Base-by-base conservation (phyloP, 2,888 invertebrate genomes). In the Smittia sp. region DNA sequence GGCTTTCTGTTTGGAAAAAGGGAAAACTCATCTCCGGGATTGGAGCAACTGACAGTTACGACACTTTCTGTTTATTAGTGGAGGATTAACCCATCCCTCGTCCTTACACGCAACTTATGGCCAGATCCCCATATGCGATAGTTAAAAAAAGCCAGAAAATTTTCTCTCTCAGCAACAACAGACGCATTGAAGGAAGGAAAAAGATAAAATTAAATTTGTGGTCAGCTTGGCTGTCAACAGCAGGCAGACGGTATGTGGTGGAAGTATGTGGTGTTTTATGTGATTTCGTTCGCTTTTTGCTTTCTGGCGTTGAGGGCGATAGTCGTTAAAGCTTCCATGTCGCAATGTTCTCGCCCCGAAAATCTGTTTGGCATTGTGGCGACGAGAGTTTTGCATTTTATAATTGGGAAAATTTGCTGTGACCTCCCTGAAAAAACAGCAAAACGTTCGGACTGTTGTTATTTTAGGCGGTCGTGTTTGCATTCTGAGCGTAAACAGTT, bases 121-220 rank as follows among this genome's bases (percentile, higher is more conserved):
- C 3, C 32, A 32, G 9, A 32, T 32, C 32, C 32, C 32, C 32
- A 6, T 9, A 3, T 6, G 9, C 32, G 32, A 32, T 46, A 46
- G 52, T 18, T 15, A 46, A 46, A 46, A 46, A 46, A 46, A 46
- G 2, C 52, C 2, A 15, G 7, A 46, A 4, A 15, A 46, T 46
- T 15, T 46, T 18, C n/a, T 15, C n/a, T 58, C 67, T 24, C 65
- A 27, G 46, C 67, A 67, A 46, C 67, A 67, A 46, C 24, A 15
- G 54, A 32, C 52, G 11, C 52, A 69, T 25, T 27, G 52, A 69
- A 58, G 18, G 22, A 58, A 58, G 22, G 22, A 58, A 54, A 69
- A 54, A 67, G 69, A 69, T 69, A 69, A 69, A 69, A 69, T 69
- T 52, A 27, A 69, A 69, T 69, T 69, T 69, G 69, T 69, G 69